Conservation (phyloP, 2,888 invertebrate genomes). For the Psylliodes chrysocephalus region DNA sequence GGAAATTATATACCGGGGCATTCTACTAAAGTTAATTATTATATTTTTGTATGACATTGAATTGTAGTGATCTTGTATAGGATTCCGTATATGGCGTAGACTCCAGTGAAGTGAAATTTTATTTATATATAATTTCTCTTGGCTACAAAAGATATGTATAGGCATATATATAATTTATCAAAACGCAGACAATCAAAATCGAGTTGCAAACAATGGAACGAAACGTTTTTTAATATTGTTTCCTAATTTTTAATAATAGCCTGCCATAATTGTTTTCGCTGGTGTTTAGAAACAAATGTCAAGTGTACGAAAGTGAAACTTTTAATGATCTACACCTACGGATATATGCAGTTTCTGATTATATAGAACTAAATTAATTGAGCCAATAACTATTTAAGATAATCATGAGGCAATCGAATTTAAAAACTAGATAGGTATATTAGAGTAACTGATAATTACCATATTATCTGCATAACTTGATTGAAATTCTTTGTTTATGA, state of each 20-base stretch:
- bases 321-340: too few relatives aligned
- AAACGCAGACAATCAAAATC: background rate
- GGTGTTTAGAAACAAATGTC: conserved; percentile 11
- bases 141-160: background rate
- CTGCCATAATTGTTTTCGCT: background rate
- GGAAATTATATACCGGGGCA: conserved; percentile 14
- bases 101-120: conserved; percentile 1
- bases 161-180: conserved; percentile 4
- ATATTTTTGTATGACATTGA: conserved; percentile 11
- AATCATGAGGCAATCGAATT: too few relatives aligned
- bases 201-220: background rate
- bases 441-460: too few relatives aligned
- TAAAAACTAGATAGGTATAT: too few relatives aligned
- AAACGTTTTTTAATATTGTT: background rate
- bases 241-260: background rate
- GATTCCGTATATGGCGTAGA: conserved; percentile 7
- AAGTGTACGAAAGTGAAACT: background rate
- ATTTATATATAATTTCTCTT: conserved; percentile 13
- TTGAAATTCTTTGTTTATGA: too few relatives aligned
- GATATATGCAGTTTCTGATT: too few relatives aligned
- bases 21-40: conserved; percentile 9
- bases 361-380: too few relatives aligned
- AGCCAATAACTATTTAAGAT: too few relatives aligned
- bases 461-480: too few relatives aligned
- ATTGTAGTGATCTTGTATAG: background rate